Evolutionary conservation across 2,888 invertebrate genomes (phyloP).

Genomic region (Blastobasis lacticolella): DNA sequence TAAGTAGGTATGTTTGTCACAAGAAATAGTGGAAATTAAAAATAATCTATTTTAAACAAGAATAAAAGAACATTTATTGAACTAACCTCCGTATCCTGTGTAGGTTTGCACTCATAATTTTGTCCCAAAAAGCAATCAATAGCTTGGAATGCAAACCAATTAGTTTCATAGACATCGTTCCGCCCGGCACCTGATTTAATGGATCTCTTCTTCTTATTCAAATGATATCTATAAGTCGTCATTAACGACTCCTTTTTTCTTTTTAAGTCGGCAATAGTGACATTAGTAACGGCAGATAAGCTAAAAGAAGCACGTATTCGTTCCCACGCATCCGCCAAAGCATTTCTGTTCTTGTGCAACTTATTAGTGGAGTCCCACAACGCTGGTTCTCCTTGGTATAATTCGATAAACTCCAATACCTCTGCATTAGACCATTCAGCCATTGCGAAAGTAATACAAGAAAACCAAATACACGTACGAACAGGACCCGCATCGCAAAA

Average conservation of each 20-base stretch:
- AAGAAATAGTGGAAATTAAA: no score
- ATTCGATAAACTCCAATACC: slow-evolving; percentile 1
- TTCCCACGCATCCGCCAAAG: neutral
- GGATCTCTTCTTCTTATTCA: slow-evolving; percentile 1
- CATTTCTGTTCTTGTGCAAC: slow-evolving; percentile 1
- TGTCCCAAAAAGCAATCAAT: no score
- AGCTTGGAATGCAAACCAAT: no score
- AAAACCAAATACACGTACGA: no score
- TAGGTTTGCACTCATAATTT: no score
- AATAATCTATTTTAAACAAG: no score
- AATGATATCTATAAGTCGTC: slow-evolving; percentile 1
- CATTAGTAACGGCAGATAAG: neutral
- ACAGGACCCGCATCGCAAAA: no score
- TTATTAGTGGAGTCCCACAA: slow-evolving; percentile 1
- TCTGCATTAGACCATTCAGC: neutral
- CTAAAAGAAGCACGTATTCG: neutral
- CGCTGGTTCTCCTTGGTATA: neutral
- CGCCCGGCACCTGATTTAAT: neutral
- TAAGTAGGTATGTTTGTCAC: no score
- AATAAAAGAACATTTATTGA: no score
- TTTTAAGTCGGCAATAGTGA: neutral
- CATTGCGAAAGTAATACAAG: no score
- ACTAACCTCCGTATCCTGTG: no score
- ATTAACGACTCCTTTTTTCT: slow-evolving; percentile 2
- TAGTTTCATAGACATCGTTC: neutral